These are phyloP conservation scores for Monomorium pharaonis DNA, from an alignment of 1,140 invertebrate genomes.

Conservation along the genomic window DNA sequence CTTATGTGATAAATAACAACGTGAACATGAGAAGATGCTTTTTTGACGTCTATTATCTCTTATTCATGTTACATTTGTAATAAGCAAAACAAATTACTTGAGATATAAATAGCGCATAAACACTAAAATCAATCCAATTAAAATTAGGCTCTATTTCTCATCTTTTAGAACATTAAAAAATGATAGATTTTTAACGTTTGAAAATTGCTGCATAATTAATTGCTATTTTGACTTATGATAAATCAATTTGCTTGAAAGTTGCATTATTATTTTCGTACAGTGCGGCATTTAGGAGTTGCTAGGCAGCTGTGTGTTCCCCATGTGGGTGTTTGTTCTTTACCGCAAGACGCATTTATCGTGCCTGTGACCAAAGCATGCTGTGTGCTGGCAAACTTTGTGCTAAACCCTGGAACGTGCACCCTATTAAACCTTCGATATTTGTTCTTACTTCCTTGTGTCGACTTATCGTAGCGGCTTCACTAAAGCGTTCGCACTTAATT, in stretches of 20 bases:
- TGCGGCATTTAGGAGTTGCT: neutral
- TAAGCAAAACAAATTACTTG: neutral
- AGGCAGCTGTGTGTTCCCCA: neutral
- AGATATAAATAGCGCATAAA: neutral
- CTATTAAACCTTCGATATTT: conserved; percentile 37
- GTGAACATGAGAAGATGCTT: neutral
- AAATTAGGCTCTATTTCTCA: neutral
- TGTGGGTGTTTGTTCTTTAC: conserved; percentile 31
- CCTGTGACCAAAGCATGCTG: neutral
- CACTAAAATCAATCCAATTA: neutral
- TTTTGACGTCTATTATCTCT: neutral
- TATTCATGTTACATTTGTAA: neutral
- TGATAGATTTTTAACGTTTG: neutral
- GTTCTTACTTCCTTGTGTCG: neutral
- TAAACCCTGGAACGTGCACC: neutral
- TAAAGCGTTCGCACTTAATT: neutral
- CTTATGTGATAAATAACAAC: conserved; percentile 17
- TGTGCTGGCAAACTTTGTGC: conserved; percentile 25
- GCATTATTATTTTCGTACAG: neutral
- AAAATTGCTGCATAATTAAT: neutral
- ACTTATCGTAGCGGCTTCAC: neutral
- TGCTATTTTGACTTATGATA: neutral
- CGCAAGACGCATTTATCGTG: conserved; percentile 2
- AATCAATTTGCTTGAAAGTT: neutral
- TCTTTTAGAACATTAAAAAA: neutral